phyloP scores from a whole-genome alignment of 2,113 vertebrate species.

The Lampris megalopsis region DNA sequence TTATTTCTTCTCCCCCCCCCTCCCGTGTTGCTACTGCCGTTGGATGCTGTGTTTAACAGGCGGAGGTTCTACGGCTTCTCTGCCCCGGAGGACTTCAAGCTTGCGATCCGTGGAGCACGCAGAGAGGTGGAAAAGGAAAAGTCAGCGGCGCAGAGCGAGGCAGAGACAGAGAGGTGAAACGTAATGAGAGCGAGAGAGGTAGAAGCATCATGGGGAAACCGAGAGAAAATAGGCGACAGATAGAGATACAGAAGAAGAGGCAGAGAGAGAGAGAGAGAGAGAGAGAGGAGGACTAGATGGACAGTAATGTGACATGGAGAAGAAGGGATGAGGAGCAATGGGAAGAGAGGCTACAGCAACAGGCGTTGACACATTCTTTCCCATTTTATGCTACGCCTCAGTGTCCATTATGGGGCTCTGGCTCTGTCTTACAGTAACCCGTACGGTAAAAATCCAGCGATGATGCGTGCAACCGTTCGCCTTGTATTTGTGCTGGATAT shows the following conservation, averaged over 20 bases:
- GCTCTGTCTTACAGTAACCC: constrained; percentile 25
- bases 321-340: constrained; percentile 60
- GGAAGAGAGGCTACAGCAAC: constrained; percentile 64
- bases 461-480: constrained; percentile 30
- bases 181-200: constrained; percentile 45
- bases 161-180: constrained; percentile 64
- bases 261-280: constrained; percentile 16
- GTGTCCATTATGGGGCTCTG: constrained; percentile 40
- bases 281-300: constrained; percentile 46
- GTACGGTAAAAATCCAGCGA: constrained; percentile 31
- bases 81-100: constrained; percentile 62
- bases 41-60: constrained; percentile 52
- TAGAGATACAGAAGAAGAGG: constrained; percentile 10
- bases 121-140: constrained; percentile 56
- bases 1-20: constrained; percentile 67
- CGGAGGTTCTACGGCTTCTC: constrained; percentile 52
- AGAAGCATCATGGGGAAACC: constrained; percentile 15
- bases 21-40: constrained; percentile 40
- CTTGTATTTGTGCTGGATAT: constrained; percentile 34
- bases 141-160: constrained; percentile 32
- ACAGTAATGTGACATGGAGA: constrained; percentile 63
- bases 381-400: constrained; percentile 57
- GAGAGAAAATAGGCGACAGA: constrained; percentile 65
- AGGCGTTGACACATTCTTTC: constrained; percentile 74
- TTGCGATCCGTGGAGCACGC: constrained; percentile 66